Conservation (phyloP, 2,797 vertebrate genomes). For the Rhodeus uyekii region DNA sequence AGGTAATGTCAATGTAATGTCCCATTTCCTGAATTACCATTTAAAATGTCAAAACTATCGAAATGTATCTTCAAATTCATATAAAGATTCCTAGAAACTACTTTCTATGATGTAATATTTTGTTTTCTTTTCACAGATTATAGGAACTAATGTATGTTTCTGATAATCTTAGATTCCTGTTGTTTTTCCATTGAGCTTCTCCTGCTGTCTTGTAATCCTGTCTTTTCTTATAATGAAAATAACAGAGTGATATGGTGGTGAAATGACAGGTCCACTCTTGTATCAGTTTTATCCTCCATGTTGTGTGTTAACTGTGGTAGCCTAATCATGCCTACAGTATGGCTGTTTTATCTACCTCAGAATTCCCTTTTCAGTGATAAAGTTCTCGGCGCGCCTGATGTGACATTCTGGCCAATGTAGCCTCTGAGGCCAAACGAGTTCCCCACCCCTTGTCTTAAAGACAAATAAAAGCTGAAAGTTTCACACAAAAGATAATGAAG, state of each 20-base stretch:
- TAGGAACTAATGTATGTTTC: neutral
- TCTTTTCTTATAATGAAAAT: no score
- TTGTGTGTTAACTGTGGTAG: neutral
- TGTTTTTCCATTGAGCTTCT: neutral
- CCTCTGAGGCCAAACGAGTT: neutral
- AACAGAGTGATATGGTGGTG: no score
- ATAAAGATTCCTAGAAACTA: neutral
- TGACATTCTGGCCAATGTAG: neutral
- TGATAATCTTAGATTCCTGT: neutral
- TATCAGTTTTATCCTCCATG: neutral
- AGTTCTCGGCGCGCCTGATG: neutral
- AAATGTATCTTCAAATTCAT: neutral
- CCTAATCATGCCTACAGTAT: no score
- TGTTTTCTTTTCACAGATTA: neutral
- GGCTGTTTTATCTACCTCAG: neutral
- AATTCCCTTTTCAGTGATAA: neutral
- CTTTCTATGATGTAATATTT: neutral
- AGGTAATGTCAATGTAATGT: no score
- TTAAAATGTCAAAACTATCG: neutral
- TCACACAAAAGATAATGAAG: conserved; percentile 16
- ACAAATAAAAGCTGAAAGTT: neutral
- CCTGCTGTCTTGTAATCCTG: neutral
- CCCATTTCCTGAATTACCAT: neutral
- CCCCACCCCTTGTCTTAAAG: neutral
- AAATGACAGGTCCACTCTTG: neutral